Evolutionary conservation across 2,888 invertebrate species (phyloP).

Genomic region (Siphlonurus alternatus): DNA sequence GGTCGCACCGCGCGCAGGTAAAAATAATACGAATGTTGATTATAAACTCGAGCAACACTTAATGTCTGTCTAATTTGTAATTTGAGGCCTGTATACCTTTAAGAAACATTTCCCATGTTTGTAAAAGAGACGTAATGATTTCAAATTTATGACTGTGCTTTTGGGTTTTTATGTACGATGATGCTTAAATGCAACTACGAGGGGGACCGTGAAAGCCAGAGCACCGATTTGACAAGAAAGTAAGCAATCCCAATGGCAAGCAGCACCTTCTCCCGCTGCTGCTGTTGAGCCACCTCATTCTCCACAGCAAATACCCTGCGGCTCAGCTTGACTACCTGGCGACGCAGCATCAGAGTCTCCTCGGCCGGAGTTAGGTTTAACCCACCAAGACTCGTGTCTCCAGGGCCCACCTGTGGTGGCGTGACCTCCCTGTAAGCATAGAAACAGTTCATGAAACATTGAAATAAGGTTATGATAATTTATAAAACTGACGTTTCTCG

Average conservation of each 20-base stretch:
- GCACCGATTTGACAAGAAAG: conserved; percentile 65
- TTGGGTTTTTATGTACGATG: neutral
- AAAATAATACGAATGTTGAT: no score
- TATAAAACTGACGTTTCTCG: no score
- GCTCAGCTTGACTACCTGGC: conserved; percentile 74
- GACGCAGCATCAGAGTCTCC: conserved; percentile 64
- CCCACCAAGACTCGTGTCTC: conserved; percentile 15
- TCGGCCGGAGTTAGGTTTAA: conserved; percentile 54
- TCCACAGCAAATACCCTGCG: conserved; percentile 75
- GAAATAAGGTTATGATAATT: no score
- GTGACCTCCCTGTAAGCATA: conserved; percentile 41
- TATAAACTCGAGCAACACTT: no score
- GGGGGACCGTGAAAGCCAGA: conserved; percentile 41
- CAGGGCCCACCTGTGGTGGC: conserved; percentile 39
- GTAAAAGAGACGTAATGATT: no score
- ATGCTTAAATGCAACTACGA: neutral
- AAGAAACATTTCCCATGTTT: no score
- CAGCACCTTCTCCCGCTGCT: conserved; percentile 72
- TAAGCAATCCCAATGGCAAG: conserved; percentile 74
- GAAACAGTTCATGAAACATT: no score
- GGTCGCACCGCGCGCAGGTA: no score
- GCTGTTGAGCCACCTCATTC: conserved; percentile 63
- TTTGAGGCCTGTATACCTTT: no score
- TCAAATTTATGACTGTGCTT: neutral
- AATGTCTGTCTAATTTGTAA: no score